Evolutionary conservation across 2,888 invertebrate species (phyloP).

Genomic region (Parnassius apollo): DNA sequence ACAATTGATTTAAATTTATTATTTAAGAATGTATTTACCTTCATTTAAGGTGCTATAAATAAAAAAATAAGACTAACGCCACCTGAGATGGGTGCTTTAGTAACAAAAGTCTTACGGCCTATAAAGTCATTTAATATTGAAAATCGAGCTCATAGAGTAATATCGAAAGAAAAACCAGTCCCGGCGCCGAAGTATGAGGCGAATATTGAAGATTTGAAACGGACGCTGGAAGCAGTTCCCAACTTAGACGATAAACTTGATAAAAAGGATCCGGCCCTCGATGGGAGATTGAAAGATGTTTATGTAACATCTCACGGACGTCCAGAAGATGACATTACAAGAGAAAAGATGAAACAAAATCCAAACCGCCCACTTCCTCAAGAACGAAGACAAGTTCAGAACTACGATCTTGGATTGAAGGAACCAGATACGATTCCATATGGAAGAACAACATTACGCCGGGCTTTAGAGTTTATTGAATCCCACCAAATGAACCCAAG

Average conservation of each 20-base stretch:
- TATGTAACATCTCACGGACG: slow-evolving; percentile 85
- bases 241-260: slow-evolving; percentile 82
- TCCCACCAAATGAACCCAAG: slow-evolving; percentile 83
- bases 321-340: slow-evolving; percentile 74
- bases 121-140: slow-evolving; percentile 87
- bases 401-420: slow-evolving; percentile 85
- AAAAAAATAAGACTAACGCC: slow-evolving; percentile 49
- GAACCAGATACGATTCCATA: slow-evolving; percentile 82
- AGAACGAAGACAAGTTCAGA: slow-evolving; percentile 67
- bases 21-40: slow-evolving; percentile 10
- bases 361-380: slow-evolving; percentile 81
- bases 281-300: slow-evolving; percentile 85
- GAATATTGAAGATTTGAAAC: slow-evolving; percentile 83
- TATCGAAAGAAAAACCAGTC: slow-evolving; percentile 83
- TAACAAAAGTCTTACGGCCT: slow-evolving; percentile 81
- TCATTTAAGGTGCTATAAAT: slow-evolving; percentile 30
- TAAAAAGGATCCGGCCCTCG: slow-evolving; percentile 82
- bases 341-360: slow-evolving; percentile 53
- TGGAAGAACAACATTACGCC: slow-evolving; percentile 85
- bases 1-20: background rate
- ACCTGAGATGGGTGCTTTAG: slow-evolving; percentile 84
- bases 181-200: slow-evolving; percentile 86
- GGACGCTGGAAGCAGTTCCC: slow-evolving; percentile 83
- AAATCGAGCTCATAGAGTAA: slow-evolving; percentile 86
- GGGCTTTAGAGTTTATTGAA: slow-evolving; percentile 84